Evolutionary conservation across 2,113 vertebrate species (phyloP).

Genomic region (Solea senegalensis): DNA sequence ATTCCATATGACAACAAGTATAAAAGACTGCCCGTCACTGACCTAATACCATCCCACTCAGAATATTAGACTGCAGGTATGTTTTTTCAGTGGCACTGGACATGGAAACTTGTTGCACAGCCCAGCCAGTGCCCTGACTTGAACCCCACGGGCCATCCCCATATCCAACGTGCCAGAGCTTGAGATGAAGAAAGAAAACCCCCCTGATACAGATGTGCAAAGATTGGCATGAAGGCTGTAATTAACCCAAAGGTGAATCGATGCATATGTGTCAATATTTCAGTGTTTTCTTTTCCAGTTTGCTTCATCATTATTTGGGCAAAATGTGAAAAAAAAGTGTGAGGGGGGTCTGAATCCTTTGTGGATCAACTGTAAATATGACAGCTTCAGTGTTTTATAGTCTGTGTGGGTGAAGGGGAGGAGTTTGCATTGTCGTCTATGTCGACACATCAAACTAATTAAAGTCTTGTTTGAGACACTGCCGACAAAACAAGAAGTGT

Average conservation of each 20-base stretch:
- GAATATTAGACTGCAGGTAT: too few species aligned
- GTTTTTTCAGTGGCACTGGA: background rate
- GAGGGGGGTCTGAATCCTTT: background rate
- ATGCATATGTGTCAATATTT: too few species aligned
- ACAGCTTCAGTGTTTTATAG: background rate
- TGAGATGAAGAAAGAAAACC: background rate
- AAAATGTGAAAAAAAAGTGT: background rate
- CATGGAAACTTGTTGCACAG: background rate
- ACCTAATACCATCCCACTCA: too few species aligned
- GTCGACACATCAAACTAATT: slow-evolving; percentile 1
- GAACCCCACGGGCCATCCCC: background rate
- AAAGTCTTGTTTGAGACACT: slow-evolving; percentile 7
- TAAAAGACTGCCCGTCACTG: too few species aligned
- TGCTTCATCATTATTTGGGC: too few species aligned
- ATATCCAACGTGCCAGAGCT: background rate
- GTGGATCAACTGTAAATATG: background rate
- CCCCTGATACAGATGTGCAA: slow-evolving; percentile 1
- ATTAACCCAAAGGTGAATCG: too few species aligned
- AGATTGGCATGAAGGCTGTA: too few species aligned
- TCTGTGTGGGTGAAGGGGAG: background rate
- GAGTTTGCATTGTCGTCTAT: background rate
- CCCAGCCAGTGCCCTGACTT: background rate
- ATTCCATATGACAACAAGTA: background rate
- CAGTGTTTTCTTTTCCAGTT: too few species aligned
- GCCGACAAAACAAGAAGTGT: slow-evolving; percentile 10